Evolutionary conservation across 1,140 invertebrate genomes (phyloP).

Genomic region (Meloidogyne exigua): DNA sequence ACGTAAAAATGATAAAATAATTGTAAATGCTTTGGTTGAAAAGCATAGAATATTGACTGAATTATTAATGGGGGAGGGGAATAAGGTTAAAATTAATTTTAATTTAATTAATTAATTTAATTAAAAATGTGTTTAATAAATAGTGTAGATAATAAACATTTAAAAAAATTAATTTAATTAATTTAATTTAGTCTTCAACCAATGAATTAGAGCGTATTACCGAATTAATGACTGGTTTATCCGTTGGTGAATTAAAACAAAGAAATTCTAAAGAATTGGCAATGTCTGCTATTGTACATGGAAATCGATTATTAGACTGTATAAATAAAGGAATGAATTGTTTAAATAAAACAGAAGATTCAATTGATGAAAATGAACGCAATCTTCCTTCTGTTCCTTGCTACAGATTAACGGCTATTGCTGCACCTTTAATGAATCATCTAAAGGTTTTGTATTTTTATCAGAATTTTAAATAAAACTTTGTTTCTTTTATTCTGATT

Average conservation of each 20-base stretch:
- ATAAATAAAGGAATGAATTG: conserved; percentile 46
- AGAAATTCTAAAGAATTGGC: conserved; percentile 58
- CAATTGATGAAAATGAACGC: conserved; percentile 26
- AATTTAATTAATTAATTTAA: conserved; percentile 3
- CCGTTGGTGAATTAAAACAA: conserved; percentile 57
- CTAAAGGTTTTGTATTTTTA: conserved; percentile 25
- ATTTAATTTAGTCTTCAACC: background rate
- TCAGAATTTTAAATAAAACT: background rate
- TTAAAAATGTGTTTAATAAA: too few species aligned
- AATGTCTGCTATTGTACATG: conserved; percentile 62
- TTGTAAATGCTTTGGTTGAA: conserved; percentile 53
- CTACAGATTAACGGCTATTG: conserved; percentile 28
- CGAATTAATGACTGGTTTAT: conserved; percentile 53
- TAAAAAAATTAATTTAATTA: conserved; percentile 12
- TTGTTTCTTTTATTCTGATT: too few species aligned
- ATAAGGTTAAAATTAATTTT: background rate
- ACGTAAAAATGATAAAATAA: conserved; percentile 55
- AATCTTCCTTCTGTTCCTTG: conserved; percentile 43
- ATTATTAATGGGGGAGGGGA: conserved; percentile 31
- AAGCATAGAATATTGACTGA: conserved; percentile 57
- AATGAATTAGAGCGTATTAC: conserved; percentile 50
- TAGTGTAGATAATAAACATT: too few species aligned
- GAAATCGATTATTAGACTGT: conserved; percentile 58
- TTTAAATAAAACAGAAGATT: conserved; percentile 6
- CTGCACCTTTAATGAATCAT: conserved; percentile 51